Conservation (phyloP, 1,140 invertebrate species). For the Aphidius ervi region DNA sequence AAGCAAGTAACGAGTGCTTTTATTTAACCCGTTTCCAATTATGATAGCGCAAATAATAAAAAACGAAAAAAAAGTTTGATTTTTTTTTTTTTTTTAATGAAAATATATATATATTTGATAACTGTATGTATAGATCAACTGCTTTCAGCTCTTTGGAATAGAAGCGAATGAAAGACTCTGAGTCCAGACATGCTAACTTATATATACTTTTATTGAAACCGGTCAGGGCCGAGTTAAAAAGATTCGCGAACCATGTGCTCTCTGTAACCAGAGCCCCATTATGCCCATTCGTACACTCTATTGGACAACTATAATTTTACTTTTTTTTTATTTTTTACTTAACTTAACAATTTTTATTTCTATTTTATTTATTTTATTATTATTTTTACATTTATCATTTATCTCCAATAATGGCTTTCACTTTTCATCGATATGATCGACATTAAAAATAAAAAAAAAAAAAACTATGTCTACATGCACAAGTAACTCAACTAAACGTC, state of each 20-base stretch:
- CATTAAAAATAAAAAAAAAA: constrained; percentile 16
- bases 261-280: not conserved
- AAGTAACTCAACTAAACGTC: too few species aligned
- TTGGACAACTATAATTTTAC: too few species aligned
- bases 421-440: constrained; percentile 34
- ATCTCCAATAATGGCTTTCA: constrained; percentile 51
- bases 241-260: constrained; percentile 31
- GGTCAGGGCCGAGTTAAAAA: constrained; percentile 44
- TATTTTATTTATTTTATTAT: constrained; percentile 35
- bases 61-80: too few species aligned
- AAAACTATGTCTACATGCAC: constrained; percentile 10
- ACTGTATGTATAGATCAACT: too few species aligned
- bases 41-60: too few species aligned
- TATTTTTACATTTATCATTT: constrained; percentile 17
- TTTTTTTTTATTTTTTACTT: too few species aligned
- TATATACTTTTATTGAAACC: constrained; percentile 38
- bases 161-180: constrained; percentile 28
- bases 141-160: constrained; percentile 22
- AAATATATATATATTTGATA: too few species aligned
- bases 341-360: constrained; percentile 28
- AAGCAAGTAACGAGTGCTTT: too few species aligned
- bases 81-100: too few species aligned
- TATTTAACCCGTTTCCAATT: too few species aligned
- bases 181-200: constrained; percentile 25
- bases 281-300: too few species aligned